These are phyloP conservation scores for Enteromius paludinosus DNA, from an alignment of 2,797 vertebrate genomes.

Conservation along the genomic window DNA sequence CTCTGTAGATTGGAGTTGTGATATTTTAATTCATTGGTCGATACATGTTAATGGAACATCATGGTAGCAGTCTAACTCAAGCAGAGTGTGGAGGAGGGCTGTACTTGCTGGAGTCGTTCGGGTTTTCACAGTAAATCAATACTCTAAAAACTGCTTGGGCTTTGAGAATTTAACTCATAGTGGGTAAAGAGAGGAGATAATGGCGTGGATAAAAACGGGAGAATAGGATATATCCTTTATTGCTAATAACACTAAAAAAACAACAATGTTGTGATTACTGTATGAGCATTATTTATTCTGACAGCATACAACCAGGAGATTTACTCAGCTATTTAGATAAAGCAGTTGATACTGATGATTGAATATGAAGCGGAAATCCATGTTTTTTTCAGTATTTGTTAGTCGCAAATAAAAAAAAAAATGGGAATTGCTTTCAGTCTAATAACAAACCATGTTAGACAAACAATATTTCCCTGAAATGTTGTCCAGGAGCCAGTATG, in stretches of 20 bases:
- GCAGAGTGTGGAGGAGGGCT: conserved; percentile 11
- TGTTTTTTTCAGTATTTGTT: neutral
- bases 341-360: neutral
- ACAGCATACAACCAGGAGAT: neutral
- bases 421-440: neutral
- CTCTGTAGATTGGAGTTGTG: conserved; percentile 37
- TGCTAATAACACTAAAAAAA: neutral
- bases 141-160: conserved; percentile 42
- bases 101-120: conserved; percentile 24
- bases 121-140: conserved; percentile 50
- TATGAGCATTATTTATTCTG: neutral
- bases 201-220: neutral
- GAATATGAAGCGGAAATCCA: neutral
- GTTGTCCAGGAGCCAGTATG: neutral
- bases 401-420: neutral
- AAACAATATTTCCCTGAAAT: neutral
- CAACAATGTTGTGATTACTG: neutral
- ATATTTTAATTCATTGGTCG: conserved; percentile 58
- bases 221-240: neutral
- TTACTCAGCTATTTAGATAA: neutral
- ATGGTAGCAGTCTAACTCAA: conserved; percentile 29
- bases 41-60: conserved; percentile 56
- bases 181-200: conserved; percentile 23
- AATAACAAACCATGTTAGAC: neutral
- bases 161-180: conserved; percentile 25